Evolutionary conservation across 2,888 invertebrate species (phyloP).

Genomic region (Netelia fuscicornis): DNA sequence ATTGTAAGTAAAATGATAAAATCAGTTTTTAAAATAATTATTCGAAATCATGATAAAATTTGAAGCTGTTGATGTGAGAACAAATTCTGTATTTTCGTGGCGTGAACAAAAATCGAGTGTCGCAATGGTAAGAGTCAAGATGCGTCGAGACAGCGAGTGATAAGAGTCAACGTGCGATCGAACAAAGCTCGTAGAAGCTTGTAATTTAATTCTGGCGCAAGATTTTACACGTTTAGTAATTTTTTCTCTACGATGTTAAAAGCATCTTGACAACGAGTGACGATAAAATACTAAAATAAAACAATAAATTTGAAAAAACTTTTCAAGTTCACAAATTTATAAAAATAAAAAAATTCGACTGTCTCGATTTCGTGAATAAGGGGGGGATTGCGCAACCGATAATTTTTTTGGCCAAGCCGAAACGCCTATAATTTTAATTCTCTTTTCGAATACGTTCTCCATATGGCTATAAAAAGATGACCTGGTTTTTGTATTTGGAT

Average conservation of each 20-base stretch:
- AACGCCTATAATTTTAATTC: background rate
- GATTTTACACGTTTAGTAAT: background rate
- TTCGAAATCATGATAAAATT: background rate
- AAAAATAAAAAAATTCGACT: no score
- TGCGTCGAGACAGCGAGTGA: slow-evolving; percentile 42
- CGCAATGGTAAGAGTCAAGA: slow-evolving; percentile 6
- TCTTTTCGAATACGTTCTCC: background rate
- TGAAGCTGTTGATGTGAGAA: background rate
- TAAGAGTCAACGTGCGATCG: slow-evolving; percentile 50
- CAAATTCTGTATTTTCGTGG: no score
- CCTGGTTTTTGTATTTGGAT: slow-evolving; percentile 14
- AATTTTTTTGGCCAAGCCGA: background rate
- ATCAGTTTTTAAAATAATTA: background rate
- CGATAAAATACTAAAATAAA: background rate
- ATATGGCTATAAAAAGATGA: slow-evolving; percentile 24
- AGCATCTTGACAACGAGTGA: background rate
- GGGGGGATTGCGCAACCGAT: no score
- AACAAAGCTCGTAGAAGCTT: slow-evolving; percentile 12
- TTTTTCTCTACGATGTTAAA: background rate
- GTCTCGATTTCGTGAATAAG: no score
- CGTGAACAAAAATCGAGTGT: slow-evolving; percentile 3
- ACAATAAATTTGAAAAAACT: no score
- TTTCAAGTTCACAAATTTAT: no score
- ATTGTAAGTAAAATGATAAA: no score
- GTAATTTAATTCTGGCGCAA: background rate